Evolutionary conservation across 2,113 vertebrate genomes (phyloP).

Genomic region (Notothenia rossii): DNA sequence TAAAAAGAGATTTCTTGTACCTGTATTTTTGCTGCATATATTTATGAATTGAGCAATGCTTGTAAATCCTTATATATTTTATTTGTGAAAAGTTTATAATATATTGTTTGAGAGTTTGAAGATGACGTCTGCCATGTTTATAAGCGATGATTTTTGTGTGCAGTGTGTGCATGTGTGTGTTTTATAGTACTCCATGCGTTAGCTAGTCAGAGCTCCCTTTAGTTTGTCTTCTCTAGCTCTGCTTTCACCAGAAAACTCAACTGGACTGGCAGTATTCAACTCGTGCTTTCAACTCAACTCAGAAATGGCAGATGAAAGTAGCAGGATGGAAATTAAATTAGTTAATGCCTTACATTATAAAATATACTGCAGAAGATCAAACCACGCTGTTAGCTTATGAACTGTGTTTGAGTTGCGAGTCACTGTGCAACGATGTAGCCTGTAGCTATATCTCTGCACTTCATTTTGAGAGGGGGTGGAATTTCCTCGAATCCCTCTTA

Average conservation of each 20-base stretch:
- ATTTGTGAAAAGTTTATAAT: conserved; percentile 46
- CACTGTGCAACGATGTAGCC: conserved; percentile 5
- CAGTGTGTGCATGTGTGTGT: conserved; percentile 24
- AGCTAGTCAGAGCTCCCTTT: not conserved
- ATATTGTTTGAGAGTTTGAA: conserved; percentile 40
- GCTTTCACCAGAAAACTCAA: not conserved
- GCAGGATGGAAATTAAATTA: not conserved
- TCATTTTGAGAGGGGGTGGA: not conserved
- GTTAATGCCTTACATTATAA: not conserved
- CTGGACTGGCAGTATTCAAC: not conserved
- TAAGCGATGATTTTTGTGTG: conserved; percentile 14
- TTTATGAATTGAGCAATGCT: conserved; percentile 60
- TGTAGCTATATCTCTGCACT: not conserved
- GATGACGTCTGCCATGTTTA: conserved; percentile 34
- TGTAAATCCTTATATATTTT: conserved; percentile 38
- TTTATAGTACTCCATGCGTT: not conserved
- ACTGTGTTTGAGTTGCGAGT: conserved; percentile 2
- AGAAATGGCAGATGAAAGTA: conserved; percentile 1
- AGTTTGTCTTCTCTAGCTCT: not conserved
- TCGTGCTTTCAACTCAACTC: conserved; percentile 29
- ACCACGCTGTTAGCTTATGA: not conserved
- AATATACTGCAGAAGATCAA: not conserved
- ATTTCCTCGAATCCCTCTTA: not conserved
- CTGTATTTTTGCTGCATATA: conserved; percentile 75
- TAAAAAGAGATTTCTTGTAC: conserved; percentile 57